Evolutionary conservation across 1,140 invertebrate genomes (phyloP).

Genomic region (Geopemphigus sp.): DNA sequence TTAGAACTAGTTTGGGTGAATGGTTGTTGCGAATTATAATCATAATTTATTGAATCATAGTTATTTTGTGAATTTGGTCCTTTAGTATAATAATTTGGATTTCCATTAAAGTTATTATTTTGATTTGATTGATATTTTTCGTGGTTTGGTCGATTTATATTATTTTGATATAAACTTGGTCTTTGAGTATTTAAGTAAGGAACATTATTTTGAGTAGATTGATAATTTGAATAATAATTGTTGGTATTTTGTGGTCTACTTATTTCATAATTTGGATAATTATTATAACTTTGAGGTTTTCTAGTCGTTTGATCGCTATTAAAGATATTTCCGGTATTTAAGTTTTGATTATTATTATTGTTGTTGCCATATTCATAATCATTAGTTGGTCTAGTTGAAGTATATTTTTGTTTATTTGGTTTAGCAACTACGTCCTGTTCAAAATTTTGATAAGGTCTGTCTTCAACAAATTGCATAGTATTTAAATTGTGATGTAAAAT

Average conservation of each 20-base stretch:
- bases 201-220: neutral
- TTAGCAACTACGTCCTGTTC: slow-evolving; percentile 4
- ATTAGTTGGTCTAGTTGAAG: neutral
- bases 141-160: neutral
- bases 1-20: neutral
- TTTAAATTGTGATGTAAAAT: slow-evolving; percentile 17
- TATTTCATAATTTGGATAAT: slow-evolving; percentile 30
- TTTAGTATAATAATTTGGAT: neutral
- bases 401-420: slow-evolving; percentile 25
- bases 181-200: neutral
- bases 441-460: slow-evolving; percentile 32
- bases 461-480: slow-evolving; percentile 1
- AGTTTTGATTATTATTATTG: slow-evolving; percentile 1
- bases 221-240: neutral
- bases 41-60: neutral
- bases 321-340: neutral
- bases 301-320: neutral
- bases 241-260: neutral
- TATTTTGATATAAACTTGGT: neutral
- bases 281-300: slow-evolving; percentile 23
- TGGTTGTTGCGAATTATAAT: neutral
- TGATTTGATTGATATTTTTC: slow-evolving; percentile 1
- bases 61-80: neutral
- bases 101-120: slow-evolving; percentile 19
- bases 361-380: neutral